Conservation (phyloP, 2,888 invertebrate species). For the Cetonia aurata region DNA sequence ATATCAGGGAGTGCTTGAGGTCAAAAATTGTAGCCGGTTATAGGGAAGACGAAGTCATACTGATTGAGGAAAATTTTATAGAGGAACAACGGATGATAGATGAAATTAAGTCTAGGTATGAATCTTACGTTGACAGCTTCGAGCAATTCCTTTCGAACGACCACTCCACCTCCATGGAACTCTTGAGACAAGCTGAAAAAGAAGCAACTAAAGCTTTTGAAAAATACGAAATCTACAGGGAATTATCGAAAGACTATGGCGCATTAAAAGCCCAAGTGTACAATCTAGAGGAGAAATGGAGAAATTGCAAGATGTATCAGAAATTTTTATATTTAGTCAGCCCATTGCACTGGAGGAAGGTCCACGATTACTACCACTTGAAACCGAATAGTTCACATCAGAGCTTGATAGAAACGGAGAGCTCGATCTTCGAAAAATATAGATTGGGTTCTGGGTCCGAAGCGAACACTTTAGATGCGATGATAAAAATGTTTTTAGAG, state of each 20-base stretch:
- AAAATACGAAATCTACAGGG: conserved; percentile 66
- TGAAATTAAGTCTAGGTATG: conserved; percentile 66
- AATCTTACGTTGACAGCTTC: conserved; percentile 70
- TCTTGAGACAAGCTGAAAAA: conserved; percentile 69
- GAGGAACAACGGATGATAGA: conserved; percentile 70
- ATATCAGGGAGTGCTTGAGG: conserved; percentile 64
- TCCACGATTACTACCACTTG: conserved; percentile 65
- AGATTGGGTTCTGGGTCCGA: conserved; percentile 46
- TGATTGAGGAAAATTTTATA: conserved; percentile 70
- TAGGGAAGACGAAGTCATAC: conserved; percentile 64
- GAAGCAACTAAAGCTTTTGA: conserved; percentile 65
- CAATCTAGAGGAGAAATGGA: conserved; percentile 74
- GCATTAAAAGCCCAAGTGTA: conserved; percentile 67
- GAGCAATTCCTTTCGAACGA: conserved; percentile 74
- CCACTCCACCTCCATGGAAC: conserved; percentile 72
- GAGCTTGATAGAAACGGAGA: conserved; percentile 41
- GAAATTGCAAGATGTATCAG: conserved; percentile 75
- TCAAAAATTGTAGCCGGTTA: conserved; percentile 65
- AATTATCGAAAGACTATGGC: conserved; percentile 64
- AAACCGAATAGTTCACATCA: conserved; percentile 33
- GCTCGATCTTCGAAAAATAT: conserved; percentile 55
- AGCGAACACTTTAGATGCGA: conserved; percentile 55
- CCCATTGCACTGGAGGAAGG: conserved; percentile 72
- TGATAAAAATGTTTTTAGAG: conserved; percentile 68
- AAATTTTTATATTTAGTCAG: conserved; percentile 77